Evolutionary conservation across 1,140 invertebrate genomes (phyloP).

Genomic region (Epicauta chinensis): DNA sequence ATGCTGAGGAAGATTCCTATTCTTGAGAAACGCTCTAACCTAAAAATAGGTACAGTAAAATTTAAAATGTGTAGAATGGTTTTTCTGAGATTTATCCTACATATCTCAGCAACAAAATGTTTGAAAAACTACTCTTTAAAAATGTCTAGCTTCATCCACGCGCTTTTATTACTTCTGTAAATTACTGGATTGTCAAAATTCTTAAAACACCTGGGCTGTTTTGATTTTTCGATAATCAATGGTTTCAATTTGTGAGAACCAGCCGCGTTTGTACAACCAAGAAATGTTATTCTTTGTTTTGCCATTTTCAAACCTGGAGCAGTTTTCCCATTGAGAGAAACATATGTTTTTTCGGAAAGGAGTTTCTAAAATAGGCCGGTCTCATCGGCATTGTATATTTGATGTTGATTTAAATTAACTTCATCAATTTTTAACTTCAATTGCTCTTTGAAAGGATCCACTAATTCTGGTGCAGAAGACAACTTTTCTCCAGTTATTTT

Average conservation of each 20-base stretch:
- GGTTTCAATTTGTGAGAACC: conserved; percentile 9
- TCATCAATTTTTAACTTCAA: conserved; percentile 2
- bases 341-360: conserved; percentile 17
- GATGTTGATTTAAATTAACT: neutral
- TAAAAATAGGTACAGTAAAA: too few relatives aligned
- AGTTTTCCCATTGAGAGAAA: neutral
- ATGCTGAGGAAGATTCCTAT: too few relatives aligned
- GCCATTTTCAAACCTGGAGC: conserved; percentile 15
- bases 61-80: too few relatives aligned
- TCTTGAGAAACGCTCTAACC: too few relatives aligned
- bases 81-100: too few relatives aligned
- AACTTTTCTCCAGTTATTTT: conserved; percentile 8
- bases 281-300: conserved; percentile 6
- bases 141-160: too few relatives aligned
- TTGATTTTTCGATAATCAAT: conserved; percentile 2
- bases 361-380: conserved; percentile 10
- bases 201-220: too few relatives aligned
- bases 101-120: too few relatives aligned
- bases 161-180: too few relatives aligned
- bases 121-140: too few relatives aligned
- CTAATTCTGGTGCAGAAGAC: conserved; percentile 20
- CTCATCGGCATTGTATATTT: conserved; percentile 17
- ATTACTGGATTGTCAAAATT: too few relatives aligned
- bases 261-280: conserved; percentile 6
- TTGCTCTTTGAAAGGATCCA: conserved; percentile 17